Percentiles rank a stretch among this genome's conserved stretches.
Evolutionary conservation across 2,113 vertebrate genomes (phyloP).

Genomic region (Sardina pilchardus): DNA sequence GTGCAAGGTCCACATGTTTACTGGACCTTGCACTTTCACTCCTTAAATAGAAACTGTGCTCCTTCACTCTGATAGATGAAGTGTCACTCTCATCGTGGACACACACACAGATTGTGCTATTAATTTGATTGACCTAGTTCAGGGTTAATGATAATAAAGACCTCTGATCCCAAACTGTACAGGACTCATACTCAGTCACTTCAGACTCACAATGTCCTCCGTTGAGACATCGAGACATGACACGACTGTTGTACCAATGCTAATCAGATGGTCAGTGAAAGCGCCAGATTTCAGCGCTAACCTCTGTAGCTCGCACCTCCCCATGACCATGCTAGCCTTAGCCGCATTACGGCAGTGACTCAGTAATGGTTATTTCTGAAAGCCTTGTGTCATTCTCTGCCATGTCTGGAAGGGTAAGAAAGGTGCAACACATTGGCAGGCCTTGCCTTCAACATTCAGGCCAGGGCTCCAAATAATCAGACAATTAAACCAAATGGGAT

Average conservation of each 20-base stretch:
- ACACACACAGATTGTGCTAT: background rate
- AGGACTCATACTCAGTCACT: background rate
- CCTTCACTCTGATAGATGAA: background rate
- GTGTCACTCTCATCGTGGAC: background rate
- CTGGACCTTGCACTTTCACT: background rate
- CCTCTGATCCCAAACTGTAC: background rate
- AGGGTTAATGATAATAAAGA: background rate
- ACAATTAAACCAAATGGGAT: constrained; percentile 54
- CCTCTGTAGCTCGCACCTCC: background rate
- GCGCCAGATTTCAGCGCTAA: background rate
- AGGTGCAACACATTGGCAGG: constrained; percentile 34
- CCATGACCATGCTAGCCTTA: background rate
- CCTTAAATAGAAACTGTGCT: background rate
- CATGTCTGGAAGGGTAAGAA: constrained; percentile 34
- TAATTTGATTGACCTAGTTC: background rate
- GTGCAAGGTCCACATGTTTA: too few species aligned
- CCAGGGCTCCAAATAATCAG: constrained; percentile 50
- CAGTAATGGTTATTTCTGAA: constrained; percentile 38
- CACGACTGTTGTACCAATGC: background rate
- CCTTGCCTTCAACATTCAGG: constrained; percentile 33
- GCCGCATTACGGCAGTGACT: constrained; percentile 20
- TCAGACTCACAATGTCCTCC: background rate
- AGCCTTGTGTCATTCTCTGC: constrained; percentile 38
- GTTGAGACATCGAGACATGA: background rate
- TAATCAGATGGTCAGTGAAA: background rate